These are phyloP conservation scores for Xiphorhynchus erythropygius DNA, from an alignment of 2,797 vertebrate species.

Conservation along the genomic window DNA sequence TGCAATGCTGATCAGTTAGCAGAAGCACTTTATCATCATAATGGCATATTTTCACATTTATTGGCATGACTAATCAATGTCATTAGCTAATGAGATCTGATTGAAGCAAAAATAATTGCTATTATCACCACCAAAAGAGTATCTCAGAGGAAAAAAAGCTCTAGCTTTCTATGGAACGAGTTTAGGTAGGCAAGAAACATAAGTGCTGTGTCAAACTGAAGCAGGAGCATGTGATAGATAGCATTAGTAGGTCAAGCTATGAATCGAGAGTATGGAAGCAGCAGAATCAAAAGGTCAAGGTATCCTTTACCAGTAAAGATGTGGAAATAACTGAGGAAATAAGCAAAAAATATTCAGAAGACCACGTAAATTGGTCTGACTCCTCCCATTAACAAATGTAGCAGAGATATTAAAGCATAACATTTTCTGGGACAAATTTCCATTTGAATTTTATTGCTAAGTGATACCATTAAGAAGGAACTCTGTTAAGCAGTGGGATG, in stretches of 20 bases:
- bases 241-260: background rate
- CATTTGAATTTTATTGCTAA: background rate
- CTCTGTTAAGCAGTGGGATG: background rate
- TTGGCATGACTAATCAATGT: background rate
- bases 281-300: background rate
- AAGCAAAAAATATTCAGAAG: background rate
- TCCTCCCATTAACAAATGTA: background rate
- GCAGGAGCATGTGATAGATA: background rate
- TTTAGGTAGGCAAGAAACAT: background rate
- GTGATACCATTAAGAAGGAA: background rate
- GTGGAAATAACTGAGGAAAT: background rate
- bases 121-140: background rate
- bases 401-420: background rate
- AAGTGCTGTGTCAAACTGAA: background rate
- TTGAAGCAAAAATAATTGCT: conserved; percentile 6
- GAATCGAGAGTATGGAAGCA: background rate
- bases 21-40: background rate
- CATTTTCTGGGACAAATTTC: background rate
- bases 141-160: background rate
- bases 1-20: background rate
- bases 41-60: background rate
- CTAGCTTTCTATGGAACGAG: background rate
- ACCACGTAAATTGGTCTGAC: background rate
- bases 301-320: background rate
- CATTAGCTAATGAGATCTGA: background rate